Conservation (phyloP, 1,140 invertebrate species). For the Drosophila tropicalis region DNA sequence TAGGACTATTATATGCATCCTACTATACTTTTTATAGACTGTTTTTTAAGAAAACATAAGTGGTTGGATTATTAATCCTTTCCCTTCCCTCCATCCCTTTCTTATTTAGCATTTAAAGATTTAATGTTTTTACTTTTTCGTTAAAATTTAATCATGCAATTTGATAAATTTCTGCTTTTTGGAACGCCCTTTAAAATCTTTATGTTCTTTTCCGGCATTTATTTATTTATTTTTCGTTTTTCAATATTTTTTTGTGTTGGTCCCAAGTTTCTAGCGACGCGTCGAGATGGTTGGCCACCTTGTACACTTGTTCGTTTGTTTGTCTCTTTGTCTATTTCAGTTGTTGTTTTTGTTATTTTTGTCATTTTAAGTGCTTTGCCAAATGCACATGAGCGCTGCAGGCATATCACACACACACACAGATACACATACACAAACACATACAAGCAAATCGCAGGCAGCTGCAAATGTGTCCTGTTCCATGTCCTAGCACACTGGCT, state of each 20-base stretch:
- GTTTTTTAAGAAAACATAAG: too few relatives aligned
- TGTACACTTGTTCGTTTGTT: conserved; percentile 35
- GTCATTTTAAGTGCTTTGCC: conserved; percentile 67
- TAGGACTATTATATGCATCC: too few relatives aligned
- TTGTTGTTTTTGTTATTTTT: conserved; percentile 55
- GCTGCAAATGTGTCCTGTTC: conserved; percentile 35
- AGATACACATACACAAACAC: conserved; percentile 29
- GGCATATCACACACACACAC: conserved; percentile 38
- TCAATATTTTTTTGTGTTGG: background rate
- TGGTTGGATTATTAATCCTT: too few relatives aligned
- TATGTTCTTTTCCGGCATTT: background rate
- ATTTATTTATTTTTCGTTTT: background rate
- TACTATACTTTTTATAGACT: too few relatives aligned
- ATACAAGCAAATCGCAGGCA: conserved; percentile 23
- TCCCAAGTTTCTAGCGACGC: background rate
- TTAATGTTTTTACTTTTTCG: too few relatives aligned
- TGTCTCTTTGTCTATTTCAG: conserved; percentile 36
- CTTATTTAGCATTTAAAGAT: too few relatives aligned
- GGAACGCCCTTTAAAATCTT: background rate
- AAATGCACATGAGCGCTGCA: conserved; percentile 66
- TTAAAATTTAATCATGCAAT: too few relatives aligned
- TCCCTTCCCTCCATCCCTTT: too few relatives aligned
- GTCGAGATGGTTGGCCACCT: conserved; percentile 15
- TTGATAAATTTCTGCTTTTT: background rate
- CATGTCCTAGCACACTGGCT: conserved; percentile 7